Percentiles rank a stretch among this genome's conserved stretches.
These are phyloP conservation scores for Meta bourneti DNA, from an alignment of 2,888 invertebrate genomes.

Conservation along the genomic window DNA sequence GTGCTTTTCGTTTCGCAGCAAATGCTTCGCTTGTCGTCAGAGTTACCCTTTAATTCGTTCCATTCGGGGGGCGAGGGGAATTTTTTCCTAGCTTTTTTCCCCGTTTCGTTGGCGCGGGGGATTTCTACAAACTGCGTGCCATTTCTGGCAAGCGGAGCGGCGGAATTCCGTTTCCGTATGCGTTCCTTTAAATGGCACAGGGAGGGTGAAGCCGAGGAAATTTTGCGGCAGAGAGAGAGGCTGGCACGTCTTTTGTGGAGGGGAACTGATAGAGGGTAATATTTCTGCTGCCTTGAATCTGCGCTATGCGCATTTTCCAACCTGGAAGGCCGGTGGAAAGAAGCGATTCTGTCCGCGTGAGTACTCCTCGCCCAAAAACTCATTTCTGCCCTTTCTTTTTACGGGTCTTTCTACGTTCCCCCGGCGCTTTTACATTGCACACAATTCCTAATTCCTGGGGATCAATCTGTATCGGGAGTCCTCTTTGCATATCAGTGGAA, in stretches of 20 bases:
- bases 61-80: not conserved
- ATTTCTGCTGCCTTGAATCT: slow-evolving; percentile 65
- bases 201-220: not conserved
- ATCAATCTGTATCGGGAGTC: too few species aligned
- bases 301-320: slow-evolving; percentile 61
- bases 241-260: slow-evolving; percentile 21
- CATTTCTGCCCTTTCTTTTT: slow-evolving; percentile 56
- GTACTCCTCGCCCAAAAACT: slow-evolving; percentile 65
- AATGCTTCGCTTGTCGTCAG: slow-evolving; percentile 46
- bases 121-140: slow-evolving; percentile 61
- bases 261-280: slow-evolving; percentile 19
- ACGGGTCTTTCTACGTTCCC: slow-evolving; percentile 29
- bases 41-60: slow-evolving; percentile 51
- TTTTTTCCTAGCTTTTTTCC: slow-evolving; percentile 18
- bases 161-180: slow-evolving; percentile 33
- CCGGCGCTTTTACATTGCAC: not conserved
- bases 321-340: slow-evolving; percentile 25
- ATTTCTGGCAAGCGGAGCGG: slow-evolving; percentile 38
- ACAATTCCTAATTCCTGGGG: not conserved
- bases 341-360: slow-evolving; percentile 62
- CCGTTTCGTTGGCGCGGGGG: slow-evolving; percentile 15
- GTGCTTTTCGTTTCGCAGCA: slow-evolving; percentile 12
- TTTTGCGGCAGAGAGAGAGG: slow-evolving; percentile 18
- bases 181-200: too few species aligned
- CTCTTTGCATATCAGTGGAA: not conserved